Conservation (phyloP, 1,140 invertebrate species). For the Colletes latitarsis region DNA sequence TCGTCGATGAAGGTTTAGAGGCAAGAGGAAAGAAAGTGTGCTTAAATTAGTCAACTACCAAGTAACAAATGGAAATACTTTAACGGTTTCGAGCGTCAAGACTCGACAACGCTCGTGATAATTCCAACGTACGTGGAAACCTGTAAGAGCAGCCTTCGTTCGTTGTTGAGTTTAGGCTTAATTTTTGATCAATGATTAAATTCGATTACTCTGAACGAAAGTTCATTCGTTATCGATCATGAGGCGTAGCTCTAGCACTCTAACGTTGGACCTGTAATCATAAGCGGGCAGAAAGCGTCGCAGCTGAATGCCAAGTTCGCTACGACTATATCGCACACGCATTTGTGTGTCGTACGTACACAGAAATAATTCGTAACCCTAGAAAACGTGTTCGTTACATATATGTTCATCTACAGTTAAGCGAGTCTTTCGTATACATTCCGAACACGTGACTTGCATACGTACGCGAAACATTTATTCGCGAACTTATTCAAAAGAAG, state of each 20-base stretch:
- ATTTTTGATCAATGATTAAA: neutral
- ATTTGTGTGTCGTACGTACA: constrained; percentile 4
- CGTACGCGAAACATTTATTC: too few relatives aligned
- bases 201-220: neutral
- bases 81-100: neutral
- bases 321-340: constrained; percentile 15
- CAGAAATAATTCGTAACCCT: constrained; percentile 6
- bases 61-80: neutral
- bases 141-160: neutral
- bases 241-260: neutral
- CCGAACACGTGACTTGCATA: constrained; percentile 2
- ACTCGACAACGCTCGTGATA: neutral
- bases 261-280: constrained; percentile 21
- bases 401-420: neutral
- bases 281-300: constrained; percentile 22
- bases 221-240: neutral
- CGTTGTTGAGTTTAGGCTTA: neutral
- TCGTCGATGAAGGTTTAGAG: neutral
- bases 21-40: too few relatives aligned
- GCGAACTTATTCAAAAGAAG: constrained; percentile 17
- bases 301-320: constrained; percentile 6
- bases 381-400: constrained; percentile 1
- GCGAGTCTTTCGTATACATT: constrained; percentile 24
- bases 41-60: neutral
- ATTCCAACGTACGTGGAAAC: neutral